Evolutionary conservation across 2,888 invertebrate genomes (phyloP).

Genomic region (Anorthoa munda): DNA sequence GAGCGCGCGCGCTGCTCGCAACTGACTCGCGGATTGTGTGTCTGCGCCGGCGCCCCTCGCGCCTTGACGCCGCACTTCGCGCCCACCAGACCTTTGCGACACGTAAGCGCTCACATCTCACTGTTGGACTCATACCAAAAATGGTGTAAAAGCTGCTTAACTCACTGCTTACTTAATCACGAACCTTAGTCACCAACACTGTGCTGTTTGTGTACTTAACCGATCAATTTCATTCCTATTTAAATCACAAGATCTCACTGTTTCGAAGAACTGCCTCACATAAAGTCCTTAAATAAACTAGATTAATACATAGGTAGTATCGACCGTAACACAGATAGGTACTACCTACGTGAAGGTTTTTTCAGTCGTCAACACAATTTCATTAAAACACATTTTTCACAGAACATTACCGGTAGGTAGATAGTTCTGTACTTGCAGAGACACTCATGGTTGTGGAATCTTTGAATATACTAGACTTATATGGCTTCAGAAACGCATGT

Average conservation of each 20-base stretch:
- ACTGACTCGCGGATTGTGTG: slow-evolving; percentile 87
- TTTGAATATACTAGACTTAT: slow-evolving; percentile 61
- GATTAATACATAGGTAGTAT: not conserved
- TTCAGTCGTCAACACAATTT: slow-evolving; percentile 24
- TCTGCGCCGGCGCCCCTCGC: slow-evolving; percentile 67
- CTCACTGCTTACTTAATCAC: slow-evolving; percentile 74
- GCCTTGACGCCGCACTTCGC: slow-evolving; percentile 71
- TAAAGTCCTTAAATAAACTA: not conserved
- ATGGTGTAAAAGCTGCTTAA: slow-evolving; percentile 82
- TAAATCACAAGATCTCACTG: slow-evolving; percentile 7
- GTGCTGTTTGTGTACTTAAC: slow-evolving; percentile 26
- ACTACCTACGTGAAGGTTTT: not conserved
- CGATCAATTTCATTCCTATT: slow-evolving; percentile 32
- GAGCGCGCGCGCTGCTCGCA: slow-evolving; percentile 87
- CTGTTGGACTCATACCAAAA: slow-evolving; percentile 88
- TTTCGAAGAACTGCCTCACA: not conserved
- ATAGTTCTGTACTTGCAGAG: slow-evolving; percentile 32
- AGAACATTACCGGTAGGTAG: slow-evolving; percentile 15
- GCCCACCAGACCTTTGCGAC: slow-evolving; percentile 87
- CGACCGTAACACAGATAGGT: slow-evolving; percentile 19
- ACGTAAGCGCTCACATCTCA: slow-evolving; percentile 89
- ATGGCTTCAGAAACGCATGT: slow-evolving; percentile 61
- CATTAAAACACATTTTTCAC: slow-evolving; percentile 36
- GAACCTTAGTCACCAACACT: slow-evolving; percentile 73
- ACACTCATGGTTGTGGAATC: slow-evolving; percentile 52